Percentiles rank a stretch among this genome's conserved stretches.
These are phyloP conservation scores for Illadopsis cleaveri DNA, from an alignment of 2,113 vertebrate species.

Conservation along the genomic window DNA sequence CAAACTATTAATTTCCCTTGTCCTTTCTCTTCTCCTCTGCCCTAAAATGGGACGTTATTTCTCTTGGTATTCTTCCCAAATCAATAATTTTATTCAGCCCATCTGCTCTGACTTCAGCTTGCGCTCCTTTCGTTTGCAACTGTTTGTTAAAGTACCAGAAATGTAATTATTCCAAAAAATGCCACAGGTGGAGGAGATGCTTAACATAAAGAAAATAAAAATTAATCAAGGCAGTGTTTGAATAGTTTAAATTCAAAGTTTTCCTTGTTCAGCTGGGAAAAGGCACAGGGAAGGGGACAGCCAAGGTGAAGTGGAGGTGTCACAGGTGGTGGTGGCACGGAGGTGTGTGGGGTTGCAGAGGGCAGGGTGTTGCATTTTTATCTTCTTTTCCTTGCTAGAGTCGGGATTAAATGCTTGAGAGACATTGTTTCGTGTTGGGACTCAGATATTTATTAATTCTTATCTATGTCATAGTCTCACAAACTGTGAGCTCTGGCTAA, in stretches of 20 bases:
- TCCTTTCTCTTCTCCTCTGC: background rate
- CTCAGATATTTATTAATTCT: too few species aligned
- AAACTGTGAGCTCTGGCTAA: too few species aligned
- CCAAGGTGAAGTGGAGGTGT: background rate
- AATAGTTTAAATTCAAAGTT: background rate
- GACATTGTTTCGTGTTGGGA: too few species aligned
- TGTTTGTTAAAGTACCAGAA: conserved; percentile 2
- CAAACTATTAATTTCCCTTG: background rate
- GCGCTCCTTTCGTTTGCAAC: background rate
- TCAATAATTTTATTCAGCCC: conserved; percentile 19
- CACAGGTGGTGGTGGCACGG: background rate
- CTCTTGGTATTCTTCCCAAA: background rate
- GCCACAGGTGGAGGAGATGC: conserved; percentile 4
- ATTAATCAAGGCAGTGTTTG: background rate
- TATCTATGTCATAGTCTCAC: too few species aligned
- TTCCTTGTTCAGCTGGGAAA: background rate
- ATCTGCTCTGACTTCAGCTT: conserved; percentile 12
- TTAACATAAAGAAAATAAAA: background rate
- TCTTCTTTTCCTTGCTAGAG: too few species aligned
- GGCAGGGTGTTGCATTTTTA: background rate
- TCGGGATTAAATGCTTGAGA: too few species aligned
- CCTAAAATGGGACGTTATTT: background rate
- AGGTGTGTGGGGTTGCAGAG: fast-evolving
- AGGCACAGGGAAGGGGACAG: background rate
- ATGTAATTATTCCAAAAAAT: background rate